Conservation (phyloP, 2,888 invertebrate species). For the Drosophila paramelanica region DNA sequence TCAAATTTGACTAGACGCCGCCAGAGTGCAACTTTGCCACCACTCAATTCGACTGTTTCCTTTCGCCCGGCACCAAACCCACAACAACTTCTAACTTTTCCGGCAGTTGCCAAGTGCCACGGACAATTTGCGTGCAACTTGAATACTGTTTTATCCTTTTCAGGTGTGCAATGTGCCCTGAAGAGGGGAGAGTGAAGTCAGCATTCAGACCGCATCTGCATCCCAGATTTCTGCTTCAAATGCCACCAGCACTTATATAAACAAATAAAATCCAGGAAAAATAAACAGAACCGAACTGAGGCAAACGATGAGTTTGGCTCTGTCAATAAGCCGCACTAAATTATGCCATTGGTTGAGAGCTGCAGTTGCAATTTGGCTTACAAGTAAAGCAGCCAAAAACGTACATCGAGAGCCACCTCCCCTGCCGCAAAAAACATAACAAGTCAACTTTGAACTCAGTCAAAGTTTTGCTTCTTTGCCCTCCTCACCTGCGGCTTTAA, state of each 20-base stretch:
- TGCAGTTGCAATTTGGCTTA: background rate
- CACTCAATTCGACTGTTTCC: too few relatives aligned
- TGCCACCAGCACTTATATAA: slow-evolving; percentile 7
- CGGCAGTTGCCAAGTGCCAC: background rate
- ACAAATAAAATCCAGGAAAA: slow-evolving; percentile 5
- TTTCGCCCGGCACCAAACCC: too few relatives aligned
- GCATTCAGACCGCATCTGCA: slow-evolving; percentile 7
- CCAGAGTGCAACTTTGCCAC: background rate
- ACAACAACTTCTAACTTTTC: background rate
- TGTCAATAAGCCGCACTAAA: slow-evolving; percentile 11
- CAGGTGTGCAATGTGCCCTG: background rate
- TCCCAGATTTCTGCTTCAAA: background rate
- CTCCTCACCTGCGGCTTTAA: background rate
- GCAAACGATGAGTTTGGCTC: background rate
- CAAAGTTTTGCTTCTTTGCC: background rate
- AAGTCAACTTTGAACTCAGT: background rate
- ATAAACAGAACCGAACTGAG: background rate
- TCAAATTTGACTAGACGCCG: slow-evolving; percentile 1
- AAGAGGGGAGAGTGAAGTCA: background rate
- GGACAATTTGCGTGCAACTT: slow-evolving; percentile 9
- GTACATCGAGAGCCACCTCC: background rate
- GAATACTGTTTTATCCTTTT: background rate
- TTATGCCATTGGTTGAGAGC: slow-evolving; percentile 9
- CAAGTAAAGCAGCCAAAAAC: background rate
- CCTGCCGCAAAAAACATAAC: background rate